A percentile compares a stretch with the other conserved stretches of the same genome.
These are phyloP conservation scores for Boleophthalmus pectinirostris DNA, from an alignment of 2,113 vertebrate genomes.

Conservation along the genomic window DNA sequence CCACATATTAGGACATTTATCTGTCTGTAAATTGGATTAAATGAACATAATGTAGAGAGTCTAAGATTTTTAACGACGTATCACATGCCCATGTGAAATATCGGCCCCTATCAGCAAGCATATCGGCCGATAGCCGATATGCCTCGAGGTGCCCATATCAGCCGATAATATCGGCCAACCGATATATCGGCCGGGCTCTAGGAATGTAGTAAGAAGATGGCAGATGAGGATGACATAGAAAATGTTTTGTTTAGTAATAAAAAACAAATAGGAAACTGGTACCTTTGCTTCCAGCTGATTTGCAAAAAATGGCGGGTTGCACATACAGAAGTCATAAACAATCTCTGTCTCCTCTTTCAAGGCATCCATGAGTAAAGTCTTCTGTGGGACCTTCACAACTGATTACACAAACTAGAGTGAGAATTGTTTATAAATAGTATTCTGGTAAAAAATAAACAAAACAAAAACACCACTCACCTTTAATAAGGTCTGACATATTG, in stretches of 20 bases:
- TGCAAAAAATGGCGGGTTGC: conserved; percentile 98
- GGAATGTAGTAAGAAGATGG: not conserved
- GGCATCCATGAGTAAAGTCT: conserved; percentile 96
- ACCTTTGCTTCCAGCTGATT: conserved; percentile 97
- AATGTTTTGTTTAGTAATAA: not conserved
- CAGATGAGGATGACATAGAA: not conserved
- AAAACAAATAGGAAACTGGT: conserved; percentile 12
- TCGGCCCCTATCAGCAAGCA: too few relatives aligned
- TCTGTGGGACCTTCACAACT: conserved; percentile 99
- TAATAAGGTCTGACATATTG: conserved; percentile 92
- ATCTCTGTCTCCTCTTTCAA: conserved; percentile 95
- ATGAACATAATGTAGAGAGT: too few relatives aligned
- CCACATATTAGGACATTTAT: too few relatives aligned
- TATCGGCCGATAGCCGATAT: too few relatives aligned
- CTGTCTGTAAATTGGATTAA: too few relatives aligned
- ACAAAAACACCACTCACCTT: conserved; percentile 77
- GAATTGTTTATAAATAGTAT: not conserved
- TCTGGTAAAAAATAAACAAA: not conserved
- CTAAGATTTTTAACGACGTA: too few relatives aligned
- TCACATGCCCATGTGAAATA: too few relatives aligned
- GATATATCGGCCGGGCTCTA: too few relatives aligned
- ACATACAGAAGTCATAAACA: conserved; percentile 98
- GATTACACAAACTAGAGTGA: conserved; percentile 13
- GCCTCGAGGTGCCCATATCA: too few relatives aligned
- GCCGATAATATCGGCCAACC: too few relatives aligned